These are phyloP conservation scores for Lates japonicus DNA, from an alignment of 2,797 vertebrate genomes.

Conservation along the genomic window DNA sequence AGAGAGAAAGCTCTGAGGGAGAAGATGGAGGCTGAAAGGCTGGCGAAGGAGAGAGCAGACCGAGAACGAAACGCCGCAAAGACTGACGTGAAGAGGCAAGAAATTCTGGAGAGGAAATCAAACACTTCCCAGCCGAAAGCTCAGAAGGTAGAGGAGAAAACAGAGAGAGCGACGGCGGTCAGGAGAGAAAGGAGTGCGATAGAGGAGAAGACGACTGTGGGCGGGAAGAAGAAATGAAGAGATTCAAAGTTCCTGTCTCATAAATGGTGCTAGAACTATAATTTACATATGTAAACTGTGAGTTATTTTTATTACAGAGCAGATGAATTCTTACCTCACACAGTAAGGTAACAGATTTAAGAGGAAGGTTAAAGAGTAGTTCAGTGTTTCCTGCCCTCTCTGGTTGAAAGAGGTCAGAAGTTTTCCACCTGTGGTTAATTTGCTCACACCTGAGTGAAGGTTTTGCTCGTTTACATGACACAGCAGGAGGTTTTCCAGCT, in stretches of 20 bases:
- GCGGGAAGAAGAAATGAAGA: conserved; percentile 51
- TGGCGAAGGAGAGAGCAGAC: neutral
- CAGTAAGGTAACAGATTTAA: neutral
- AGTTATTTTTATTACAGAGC: neutral
- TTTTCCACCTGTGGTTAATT: no score
- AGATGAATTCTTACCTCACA: neutral
- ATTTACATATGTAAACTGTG: neutral
- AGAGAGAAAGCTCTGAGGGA: conserved; percentile 8
- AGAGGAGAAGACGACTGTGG: conserved; percentile 36
- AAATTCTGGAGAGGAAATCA: neutral
- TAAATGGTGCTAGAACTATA: conserved; percentile 31
- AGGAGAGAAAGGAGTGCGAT: conserved; percentile 18
- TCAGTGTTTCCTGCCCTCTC: no score
- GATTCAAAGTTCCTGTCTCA: neutral
- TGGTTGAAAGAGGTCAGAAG: no score
- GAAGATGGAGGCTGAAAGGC: conserved; percentile 30
- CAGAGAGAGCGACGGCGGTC: fast-evolving
- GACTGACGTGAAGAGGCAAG: neutral
- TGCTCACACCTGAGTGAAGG: no score
- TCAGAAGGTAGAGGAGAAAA: neutral
- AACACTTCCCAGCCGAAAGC: conserved; percentile 1
- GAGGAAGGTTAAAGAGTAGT: no score
- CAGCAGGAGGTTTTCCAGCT: no score
- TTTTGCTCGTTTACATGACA: no score
- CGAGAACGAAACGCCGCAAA: neutral